A percentile compares a stretch with the other conserved stretches of the same genome.
phyloP scores from a whole-genome alignment of 2,113 vertebrate species.

The Hemiscyllium ocellatum region DNA sequence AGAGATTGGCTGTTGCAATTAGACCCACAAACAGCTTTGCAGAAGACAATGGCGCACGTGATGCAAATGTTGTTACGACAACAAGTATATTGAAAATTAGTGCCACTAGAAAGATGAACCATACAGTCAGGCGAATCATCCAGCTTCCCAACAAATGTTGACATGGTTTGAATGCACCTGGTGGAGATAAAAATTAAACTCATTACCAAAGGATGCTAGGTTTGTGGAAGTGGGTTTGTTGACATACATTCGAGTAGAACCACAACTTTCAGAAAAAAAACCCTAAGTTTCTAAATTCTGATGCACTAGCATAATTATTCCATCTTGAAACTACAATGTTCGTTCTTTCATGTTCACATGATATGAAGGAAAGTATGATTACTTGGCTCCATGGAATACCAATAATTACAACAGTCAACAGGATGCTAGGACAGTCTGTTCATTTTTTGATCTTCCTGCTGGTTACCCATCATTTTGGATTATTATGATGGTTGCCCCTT shows the following conservation, averaged over 20 bases:
- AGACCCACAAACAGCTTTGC: conserved; percentile 78
- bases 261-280: not conserved
- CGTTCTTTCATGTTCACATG: not conserved
- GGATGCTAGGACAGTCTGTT: not conserved
- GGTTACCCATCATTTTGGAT: not conserved
- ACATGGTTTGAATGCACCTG: conserved; percentile 95
- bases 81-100: conserved; percentile 86
- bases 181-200: conserved; percentile 39
- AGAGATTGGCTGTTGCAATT: conserved; percentile 81
- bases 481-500: not conserved
- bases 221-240: not conserved
- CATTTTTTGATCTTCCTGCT: not conserved
- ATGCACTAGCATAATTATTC: not conserved
- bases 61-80: conserved; percentile 71
- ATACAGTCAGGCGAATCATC: conserved; percentile 97
- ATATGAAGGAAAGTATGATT: not conserved
- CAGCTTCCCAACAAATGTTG: conserved; percentile 91
- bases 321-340: not conserved
- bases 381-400: not conserved
- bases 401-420: not conserved
- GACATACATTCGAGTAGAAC: not conserved
- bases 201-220: not conserved
- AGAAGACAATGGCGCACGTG: conserved; percentile 59
- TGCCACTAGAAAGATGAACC: conserved; percentile 95
- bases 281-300: not conserved